Evolutionary conservation across 2,797 vertebrate genomes (phyloP), one percentile per base, ranked within the genome.

Genomic region (Pygocentrus nattereri): DNA sequence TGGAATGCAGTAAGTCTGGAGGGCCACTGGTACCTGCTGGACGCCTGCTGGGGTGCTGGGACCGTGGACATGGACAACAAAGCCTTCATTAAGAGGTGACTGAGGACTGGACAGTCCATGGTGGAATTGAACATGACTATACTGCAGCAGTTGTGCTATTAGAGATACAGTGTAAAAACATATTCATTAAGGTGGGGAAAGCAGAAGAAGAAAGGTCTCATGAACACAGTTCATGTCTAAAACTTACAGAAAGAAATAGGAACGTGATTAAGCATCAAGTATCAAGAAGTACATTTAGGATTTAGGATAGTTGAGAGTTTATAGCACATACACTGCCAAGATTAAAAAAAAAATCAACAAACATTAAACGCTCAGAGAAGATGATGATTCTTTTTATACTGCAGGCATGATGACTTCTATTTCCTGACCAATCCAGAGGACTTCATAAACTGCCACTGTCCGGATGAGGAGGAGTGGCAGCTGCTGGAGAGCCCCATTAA

Each of bases 41-140:
- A 89, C 7, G 85, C 88, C 38, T 93, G 90, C 76, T 93, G 92
- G 94, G 94, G 92, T 0, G 90, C 92, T 7, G 94, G 93, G 8
- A 87, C 52, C 0, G 84, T 92, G 34, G 90, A 92, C 76, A 30
- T 79, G 15, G 89, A 91, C 41, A 86, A 70, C 12, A 85, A 75
- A 49, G 16, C 84, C 49, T 94, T 92, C 23, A 34, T 87, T 49
- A 87, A 89, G 74, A 90, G 90, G 91, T 94, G 54, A 91, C 83
- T 10, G 34, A 52, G 16, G 50, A 50, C 7, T 71, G 54, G 13
- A n/a, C n/a, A n/a, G n/a, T n/a, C n/a, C n/a, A n/a, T n/a, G n/a
- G n/a, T 47, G 19, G 19, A 50, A 67, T 18, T 18, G 21, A 62
- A 11, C 67, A 41, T 12, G 58, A n/a, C 27, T 31, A 13, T 18